phyloP scores from a whole-genome alignment of 2,888 invertebrate genomes.

The Phengaris alcon region DNA sequence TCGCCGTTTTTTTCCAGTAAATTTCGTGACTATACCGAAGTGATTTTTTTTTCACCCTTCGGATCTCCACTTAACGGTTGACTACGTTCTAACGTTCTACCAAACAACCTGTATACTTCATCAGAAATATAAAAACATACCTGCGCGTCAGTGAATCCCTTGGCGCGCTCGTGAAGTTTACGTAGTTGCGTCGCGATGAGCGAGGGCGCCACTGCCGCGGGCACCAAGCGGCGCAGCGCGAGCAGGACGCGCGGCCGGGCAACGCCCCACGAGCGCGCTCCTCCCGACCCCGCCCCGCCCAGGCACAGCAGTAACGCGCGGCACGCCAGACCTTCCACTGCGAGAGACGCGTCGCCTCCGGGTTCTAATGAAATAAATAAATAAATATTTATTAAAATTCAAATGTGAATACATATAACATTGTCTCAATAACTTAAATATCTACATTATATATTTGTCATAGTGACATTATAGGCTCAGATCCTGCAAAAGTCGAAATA shows the following conservation, averaged over 20 bases:
- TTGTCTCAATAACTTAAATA: too few relatives aligned
- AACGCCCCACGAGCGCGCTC: conserved; percentile 85
- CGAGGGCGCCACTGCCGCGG: conserved; percentile 62
- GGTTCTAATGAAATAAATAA: background rate
- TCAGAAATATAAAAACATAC: conserved; percentile 27
- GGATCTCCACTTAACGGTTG: too few relatives aligned
- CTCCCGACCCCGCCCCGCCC: conserved; percentile 69
- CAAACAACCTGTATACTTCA: too few relatives aligned
- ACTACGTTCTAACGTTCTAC: too few relatives aligned
- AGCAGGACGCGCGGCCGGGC: conserved; percentile 80
- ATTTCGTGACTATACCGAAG: too few relatives aligned
- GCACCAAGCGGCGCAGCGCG: conserved; percentile 79
- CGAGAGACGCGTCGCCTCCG: conserved; percentile 41
- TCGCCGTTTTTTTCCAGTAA: too few relatives aligned
- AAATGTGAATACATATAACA: too few relatives aligned
- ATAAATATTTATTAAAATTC: too few relatives aligned
- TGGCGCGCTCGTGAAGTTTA: conserved; percentile 35
- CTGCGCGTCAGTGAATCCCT: conserved; percentile 37
- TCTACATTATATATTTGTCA: too few relatives aligned
- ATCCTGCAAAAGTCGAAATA: too few relatives aligned
- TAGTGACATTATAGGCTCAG: too few relatives aligned
- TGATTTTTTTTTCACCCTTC: too few relatives aligned
- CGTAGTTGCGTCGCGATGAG: conserved; percentile 87
- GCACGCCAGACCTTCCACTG: conserved; percentile 82
- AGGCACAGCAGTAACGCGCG: conserved; percentile 79